phyloP scores from a whole-genome alignment of 2,113 vertebrate genomes.

The Eudorcas thomsonii region DNA sequence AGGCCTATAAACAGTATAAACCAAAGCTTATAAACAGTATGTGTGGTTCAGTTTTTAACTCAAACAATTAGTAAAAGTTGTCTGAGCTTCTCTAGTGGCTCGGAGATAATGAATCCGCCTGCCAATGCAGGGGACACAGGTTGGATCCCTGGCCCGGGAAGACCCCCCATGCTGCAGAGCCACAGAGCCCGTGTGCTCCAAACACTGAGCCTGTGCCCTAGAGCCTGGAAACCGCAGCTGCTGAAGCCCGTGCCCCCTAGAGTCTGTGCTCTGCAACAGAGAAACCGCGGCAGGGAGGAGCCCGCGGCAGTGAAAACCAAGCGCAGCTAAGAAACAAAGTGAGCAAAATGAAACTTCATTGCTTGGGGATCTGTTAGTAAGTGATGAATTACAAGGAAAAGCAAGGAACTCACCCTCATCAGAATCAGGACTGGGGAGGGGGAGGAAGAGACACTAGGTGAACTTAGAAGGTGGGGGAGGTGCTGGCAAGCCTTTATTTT shows the following conservation, averaged over 20 bases:
- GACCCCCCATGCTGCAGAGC: background rate
- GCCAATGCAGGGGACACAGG: background rate
- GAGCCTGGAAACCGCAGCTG: background rate
- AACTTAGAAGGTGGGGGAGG: too few relatives aligned
- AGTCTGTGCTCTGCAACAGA: background rate
- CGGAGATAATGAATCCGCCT: background rate
- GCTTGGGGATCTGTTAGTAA: background rate
- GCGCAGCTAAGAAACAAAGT: background rate
- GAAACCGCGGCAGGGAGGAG: background rate
- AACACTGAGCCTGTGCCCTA: background rate
- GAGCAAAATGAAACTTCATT: background rate
- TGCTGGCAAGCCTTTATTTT: accelerated
- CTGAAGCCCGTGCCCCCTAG: background rate
- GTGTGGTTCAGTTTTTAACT: background rate
- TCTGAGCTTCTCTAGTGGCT: background rate
- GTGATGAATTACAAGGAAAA: background rate
- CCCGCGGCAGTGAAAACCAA: background rate
- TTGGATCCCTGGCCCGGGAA: background rate
- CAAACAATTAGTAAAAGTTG: background rate
- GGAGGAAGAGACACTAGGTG: accelerated
- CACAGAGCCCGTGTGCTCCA: background rate
- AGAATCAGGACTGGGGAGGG: background rate
- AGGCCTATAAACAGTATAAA: background rate
- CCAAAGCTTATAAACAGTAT: background rate
- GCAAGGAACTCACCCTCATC: too few relatives aligned